phyloP scores from a whole-genome alignment of 2,797 vertebrate species.

The Trachurus trachurus region DNA sequence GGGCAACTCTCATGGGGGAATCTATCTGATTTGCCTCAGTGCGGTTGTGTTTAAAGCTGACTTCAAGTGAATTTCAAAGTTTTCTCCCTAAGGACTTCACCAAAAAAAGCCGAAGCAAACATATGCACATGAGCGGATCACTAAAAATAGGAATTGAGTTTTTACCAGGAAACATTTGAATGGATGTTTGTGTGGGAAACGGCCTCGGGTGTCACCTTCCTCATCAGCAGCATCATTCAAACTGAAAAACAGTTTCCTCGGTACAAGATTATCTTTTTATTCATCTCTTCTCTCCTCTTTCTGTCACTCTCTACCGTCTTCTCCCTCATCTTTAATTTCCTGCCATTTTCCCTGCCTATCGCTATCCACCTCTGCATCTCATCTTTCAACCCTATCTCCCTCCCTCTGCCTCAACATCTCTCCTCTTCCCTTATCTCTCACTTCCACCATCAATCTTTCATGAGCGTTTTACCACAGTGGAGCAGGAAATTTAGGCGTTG shows the following conservation, averaged over 20 bases:
- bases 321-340: constrained; percentile 54
- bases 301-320: constrained; percentile 4
- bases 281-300: background rate
- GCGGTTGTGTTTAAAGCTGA: background rate
- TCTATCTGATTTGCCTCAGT: background rate
- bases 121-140: background rate
- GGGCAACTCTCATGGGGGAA: too few relatives aligned
- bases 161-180: constrained; percentile 20
- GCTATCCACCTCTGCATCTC: constrained; percentile 49
- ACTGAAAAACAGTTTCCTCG: background rate
- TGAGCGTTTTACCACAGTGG: background rate
- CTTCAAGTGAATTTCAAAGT: background rate
- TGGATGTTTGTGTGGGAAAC: background rate
- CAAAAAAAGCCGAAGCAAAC: background rate
- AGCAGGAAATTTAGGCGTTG: constrained; percentile 19
- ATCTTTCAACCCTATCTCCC: constrained; percentile 48
- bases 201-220: background rate
- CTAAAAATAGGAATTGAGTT: background rate
- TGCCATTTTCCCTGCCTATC: constrained; percentile 23
- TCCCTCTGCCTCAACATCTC: constrained; percentile 35
- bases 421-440: constrained; percentile 54
- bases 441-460: constrained; percentile 48
- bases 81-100: background rate
- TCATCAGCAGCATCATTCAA: constrained; percentile 22
- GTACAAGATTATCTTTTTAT: background rate